Evolutionary conservation across 2,797 vertebrate species (phyloP).

Genomic region (Gymnodraco acuticeps): DNA sequence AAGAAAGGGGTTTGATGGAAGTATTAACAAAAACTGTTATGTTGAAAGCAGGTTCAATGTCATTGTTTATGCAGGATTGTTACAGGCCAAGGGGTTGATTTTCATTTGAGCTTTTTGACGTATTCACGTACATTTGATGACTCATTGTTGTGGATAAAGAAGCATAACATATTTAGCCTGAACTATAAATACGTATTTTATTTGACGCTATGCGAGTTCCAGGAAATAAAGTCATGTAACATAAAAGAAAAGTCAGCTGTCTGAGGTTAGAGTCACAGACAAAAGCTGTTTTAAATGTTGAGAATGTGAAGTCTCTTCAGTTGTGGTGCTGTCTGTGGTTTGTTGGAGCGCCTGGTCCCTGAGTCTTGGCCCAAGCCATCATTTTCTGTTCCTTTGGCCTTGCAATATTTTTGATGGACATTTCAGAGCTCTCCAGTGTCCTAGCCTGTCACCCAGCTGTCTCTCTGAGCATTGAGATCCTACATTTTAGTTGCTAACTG

Average conservation of each 20-base stretch:
- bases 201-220: slow-evolving; percentile 23
- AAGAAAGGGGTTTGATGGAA: slow-evolving; percentile 34
- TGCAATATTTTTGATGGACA: slow-evolving; percentile 59
- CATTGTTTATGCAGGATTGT: slow-evolving; percentile 17
- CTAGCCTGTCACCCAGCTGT: slow-evolving; percentile 68
- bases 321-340: slow-evolving; percentile 61
- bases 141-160: slow-evolving; percentile 3
- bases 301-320: slow-evolving; percentile 51
- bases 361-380: slow-evolving; percentile 51
- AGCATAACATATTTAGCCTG: slow-evolving; percentile 18
- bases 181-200: slow-evolving; percentile 27
- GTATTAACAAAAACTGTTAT: slow-evolving; percentile 21
- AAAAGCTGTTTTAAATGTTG: slow-evolving; percentile 56
- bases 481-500: slow-evolving; percentile 51
- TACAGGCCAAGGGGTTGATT: background rate
- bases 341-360: slow-evolving; percentile 50
- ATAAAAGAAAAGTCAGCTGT: slow-evolving; percentile 39
- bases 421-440: slow-evolving; percentile 61
- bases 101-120: background rate
- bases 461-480: slow-evolving; percentile 43
- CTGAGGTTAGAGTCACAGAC: slow-evolving; percentile 30
- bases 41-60: slow-evolving; percentile 37
- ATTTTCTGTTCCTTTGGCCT: slow-evolving; percentile 48
- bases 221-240: slow-evolving; percentile 44
- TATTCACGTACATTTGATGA: background rate